Evolutionary conservation across 2,888 invertebrate species (phyloP), one percentile per base, ranked within the genome.

Genomic region (Xestia sexstrigata): DNA sequence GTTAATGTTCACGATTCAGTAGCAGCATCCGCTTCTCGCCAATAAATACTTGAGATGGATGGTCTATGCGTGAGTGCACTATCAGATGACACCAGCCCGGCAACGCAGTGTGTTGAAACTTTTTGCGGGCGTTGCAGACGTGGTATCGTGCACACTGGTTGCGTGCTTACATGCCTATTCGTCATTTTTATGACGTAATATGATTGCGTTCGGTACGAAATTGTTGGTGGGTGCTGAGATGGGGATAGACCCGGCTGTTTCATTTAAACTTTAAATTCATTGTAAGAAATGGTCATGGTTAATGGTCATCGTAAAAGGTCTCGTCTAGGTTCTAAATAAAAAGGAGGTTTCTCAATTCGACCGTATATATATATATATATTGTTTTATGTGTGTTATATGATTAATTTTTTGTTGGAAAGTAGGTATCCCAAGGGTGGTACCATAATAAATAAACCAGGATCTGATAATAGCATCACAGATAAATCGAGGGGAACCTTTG

Each of bases 181-280:
- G 91, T 94, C 94, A 94, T 95, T 93, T 95, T 95, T 95, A 95
- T 95, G 94, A 95, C 93, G 95, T 95, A 95, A 95, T 95, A 94
- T 92, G 91, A 92, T 93, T 93, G 92, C 93, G 87, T 91, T 92
- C 88, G 86, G 81, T 89, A 90, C 88, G 88, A 89, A 89, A 90
- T 90, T 89, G 86, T 81, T 86, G 67, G 55, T 69, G 66, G 52
- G 82, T 68, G 15, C 73, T 73, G 66, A 8, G 49, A 81, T 74
- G n/a, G 7, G 39, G 26, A 68, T 85, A 92, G 93, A 93, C 55
- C 9, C 69, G 87, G 17, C 88, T 26, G 17, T 30, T 58, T 17
- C 15, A 17, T 58, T 26, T 26, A 26, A 58, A 26, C 58, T 58
- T 58, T 58, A 26, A 52, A 8, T 23, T 52, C 2, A 8, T 42